Evolutionary conservation across 2,113 vertebrate genomes (phyloP), one percentile per base, ranked within the genome.

Genomic region (Brevimyrus niger): DNA sequence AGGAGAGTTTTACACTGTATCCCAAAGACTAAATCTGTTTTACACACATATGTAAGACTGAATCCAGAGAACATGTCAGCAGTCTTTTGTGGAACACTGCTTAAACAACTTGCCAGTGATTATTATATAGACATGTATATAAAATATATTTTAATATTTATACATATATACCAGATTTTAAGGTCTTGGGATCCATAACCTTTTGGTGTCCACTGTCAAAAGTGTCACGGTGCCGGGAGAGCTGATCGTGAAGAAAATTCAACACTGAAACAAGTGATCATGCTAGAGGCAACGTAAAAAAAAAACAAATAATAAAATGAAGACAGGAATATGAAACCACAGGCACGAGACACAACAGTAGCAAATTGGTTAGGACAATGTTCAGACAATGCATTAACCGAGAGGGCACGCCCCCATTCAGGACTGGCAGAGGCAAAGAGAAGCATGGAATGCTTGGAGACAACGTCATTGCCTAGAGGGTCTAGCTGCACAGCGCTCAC

Each of bases 391-490:
- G 83, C 80, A 73, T 90, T 90, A 89, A 89, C 23, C 42, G 3
- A 87, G 27, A 92, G 55, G 92, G 89, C 93, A 88, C 90, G 84
- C 44, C 23, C 90, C 88, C 89, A 90, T 90, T 50, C 58, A 89
- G 89, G 89, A 91, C 90, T 91, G 92, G 91, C 92, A 92, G 92
- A 93, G 90, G 92, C 92, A 93, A 90, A 91, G 92, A 91, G 92
- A 92, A 92, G 88, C 92, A 92, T 92, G 90, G 92, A 91, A 92
- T 90, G 92, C 92, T 90, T 85, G 91, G 89, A 92, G 91, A 92
- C 90, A 92, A 87, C 89, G 80, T 88, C 91, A 47, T 27, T 51
- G 85, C 13, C 47, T 27, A 51, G 44, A 51, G 48, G 13, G 27
- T 31, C 50, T 27, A 50, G 31, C 44, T 31, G 50, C n/a, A 47